Evolutionary conservation across 1,140 invertebrate species (phyloP), one percentile per base, ranked within the genome.

Genomic region (Acyrthosiphon pisum): DNA sequence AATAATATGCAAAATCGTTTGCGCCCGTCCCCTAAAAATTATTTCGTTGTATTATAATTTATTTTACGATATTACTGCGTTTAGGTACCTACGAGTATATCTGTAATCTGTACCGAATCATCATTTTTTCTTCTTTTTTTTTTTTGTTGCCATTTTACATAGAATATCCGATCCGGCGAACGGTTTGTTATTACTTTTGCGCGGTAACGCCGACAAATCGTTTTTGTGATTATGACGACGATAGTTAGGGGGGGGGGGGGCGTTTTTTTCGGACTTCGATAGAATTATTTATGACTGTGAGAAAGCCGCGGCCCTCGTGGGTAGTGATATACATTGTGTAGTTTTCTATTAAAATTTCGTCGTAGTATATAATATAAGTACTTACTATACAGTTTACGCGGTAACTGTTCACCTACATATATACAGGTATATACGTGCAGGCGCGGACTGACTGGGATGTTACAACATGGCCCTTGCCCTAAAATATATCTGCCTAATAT

Each of bases 241-340:
- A 53, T 89, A 7, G 35, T 89, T 41, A 7, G 48, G 88, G 48
- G 88, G 9, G 48, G 88, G 48, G 88, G 9, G 50, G 14, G 44
- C 4, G 22, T 23, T 86, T 48, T 50, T 48, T 48, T 48, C 20
- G n/a, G n/a, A n/a, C 88, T 35, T n/a, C 18, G 14, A 56, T 4
- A 56, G 60, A 41, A 56, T 89, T 56, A 41, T 89, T 89, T 89
- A 89, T 56, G 20, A 89, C 50, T 89, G 88, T 89, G 88, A 89
- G 88, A 89, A 89, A 26, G 7, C 44, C 88, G 48, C 48, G 30
- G 30, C 7, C 87, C 30, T 41, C 2, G 41, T 41, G 41, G 41
- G 44, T 46, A 35, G 14, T 50, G 1, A 50, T 50, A 7, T 81
- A 35, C 20, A 18, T 37, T 22, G 23, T 23, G 41, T 35, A 23